Percentiles rank a stretch among this genome's conserved stretches.
Conservation (phyloP, 2,888 invertebrate species). For the Eucriotettix oculatus region DNA sequence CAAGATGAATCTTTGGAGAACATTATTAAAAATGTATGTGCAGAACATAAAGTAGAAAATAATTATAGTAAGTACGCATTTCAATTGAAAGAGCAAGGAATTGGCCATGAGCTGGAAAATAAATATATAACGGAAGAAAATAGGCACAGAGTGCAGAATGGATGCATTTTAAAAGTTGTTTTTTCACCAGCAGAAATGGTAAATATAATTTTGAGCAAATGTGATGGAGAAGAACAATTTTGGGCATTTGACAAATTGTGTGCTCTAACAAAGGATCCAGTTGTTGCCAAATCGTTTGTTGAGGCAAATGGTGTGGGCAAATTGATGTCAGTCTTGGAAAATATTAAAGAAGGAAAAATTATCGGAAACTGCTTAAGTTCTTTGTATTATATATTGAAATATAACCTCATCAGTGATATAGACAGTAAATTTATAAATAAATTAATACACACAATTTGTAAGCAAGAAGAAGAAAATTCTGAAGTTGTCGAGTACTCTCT, state of each 20-base stretch:
- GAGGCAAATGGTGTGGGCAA: background rate
- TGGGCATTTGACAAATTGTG: constrained; percentile 7
- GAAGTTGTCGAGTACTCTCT: background rate
- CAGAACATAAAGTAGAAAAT: constrained; percentile 2
- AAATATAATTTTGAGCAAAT: constrained; percentile 3
- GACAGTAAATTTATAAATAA: background rate
- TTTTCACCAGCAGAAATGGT: constrained; percentile 8
- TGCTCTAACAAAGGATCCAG: constrained; percentile 2
- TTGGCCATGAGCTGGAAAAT: background rate
- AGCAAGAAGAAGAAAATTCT: background rate
- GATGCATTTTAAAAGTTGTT: constrained; percentile 3
- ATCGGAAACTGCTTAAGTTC: constrained; percentile 1
- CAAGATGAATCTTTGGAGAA: constrained; percentile 3
- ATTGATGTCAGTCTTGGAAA: background rate
- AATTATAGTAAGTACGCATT: constrained; percentile 7
- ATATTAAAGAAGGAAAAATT: background rate
- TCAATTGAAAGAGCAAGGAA: constrained; percentile 1
- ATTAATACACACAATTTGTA: background rate
- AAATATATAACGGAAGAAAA: constrained; percentile 8
- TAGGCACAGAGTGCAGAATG: constrained; percentile 5
- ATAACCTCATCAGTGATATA: background rate
- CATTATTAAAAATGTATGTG: constrained; percentile 6
- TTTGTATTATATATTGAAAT: constrained; percentile 2
- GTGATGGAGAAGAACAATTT: background rate
- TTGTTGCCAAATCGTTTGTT: constrained; percentile 6